These are phyloP conservation scores for Brachionus manjavacas DNA, from an alignment of 1,140 invertebrate species.

Conservation along the genomic window DNA sequence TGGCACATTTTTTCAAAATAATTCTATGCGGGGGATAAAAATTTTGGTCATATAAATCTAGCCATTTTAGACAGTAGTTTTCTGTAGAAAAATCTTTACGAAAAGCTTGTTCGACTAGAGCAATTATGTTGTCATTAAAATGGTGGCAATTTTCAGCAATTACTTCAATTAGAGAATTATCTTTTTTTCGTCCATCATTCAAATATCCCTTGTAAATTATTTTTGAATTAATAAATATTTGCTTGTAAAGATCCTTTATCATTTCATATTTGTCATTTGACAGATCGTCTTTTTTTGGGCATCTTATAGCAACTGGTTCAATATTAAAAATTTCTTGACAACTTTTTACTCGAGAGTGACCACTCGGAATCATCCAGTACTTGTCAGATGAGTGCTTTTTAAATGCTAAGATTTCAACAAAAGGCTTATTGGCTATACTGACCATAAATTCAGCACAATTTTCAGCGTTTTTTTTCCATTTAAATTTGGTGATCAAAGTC, in stretches of 20 bases:
- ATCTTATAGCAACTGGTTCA: background rate
- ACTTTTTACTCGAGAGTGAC: background rate
- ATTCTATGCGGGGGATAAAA: slow-evolving; percentile 1
- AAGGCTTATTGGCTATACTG: background rate
- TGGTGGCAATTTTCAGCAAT: slow-evolving; percentile 25
- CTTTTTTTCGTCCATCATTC: background rate
- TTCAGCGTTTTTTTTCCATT: background rate
- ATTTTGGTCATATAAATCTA: background rate
- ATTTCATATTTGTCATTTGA: background rate
- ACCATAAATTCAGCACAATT: background rate
- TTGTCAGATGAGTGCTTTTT: slow-evolving; percentile 3
- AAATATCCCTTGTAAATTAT: background rate
- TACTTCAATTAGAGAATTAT: background rate
- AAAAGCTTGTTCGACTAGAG: background rate
- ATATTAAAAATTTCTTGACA: background rate
- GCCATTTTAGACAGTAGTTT: background rate
- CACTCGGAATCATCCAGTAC: slow-evolving; percentile 10
- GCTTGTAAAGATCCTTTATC: background rate
- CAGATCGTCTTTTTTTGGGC: background rate
- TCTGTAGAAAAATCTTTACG: background rate
- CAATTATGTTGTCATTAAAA: background rate
- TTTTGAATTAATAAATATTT: background rate
- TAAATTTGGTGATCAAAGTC: background rate
- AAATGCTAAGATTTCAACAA: slow-evolving; percentile 21
- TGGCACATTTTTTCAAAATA: slow-evolving; percentile 6